Base-by-base conservation (phyloP, 2,113 vertebrate species). In the Erythrocercus mccallii region DNA sequence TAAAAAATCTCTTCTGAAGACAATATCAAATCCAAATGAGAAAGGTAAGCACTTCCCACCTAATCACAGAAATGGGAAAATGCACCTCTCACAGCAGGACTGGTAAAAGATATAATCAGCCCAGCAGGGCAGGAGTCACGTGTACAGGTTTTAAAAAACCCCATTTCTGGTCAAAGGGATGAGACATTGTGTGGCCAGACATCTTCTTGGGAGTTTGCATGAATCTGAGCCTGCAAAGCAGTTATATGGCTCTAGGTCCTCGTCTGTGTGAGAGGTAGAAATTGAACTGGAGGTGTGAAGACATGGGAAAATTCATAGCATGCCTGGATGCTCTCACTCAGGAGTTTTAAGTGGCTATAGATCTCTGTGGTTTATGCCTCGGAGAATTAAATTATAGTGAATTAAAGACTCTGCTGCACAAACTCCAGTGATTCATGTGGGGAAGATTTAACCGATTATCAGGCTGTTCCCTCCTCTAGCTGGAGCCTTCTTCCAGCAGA, bases 341-440 rank as follows among this genome's bases (percentile, higher is more conserved):
- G 86, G 68, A 81, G 80, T 72, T 95, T 95, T 81, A 96, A 97
- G 95, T 84, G 94, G 86, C 92, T 94, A 77, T 96, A 95, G 77
- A 91, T 95, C 94, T 89, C 65, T 48, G 72, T 89, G 69, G 83
- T 95, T 95, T 95, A 94, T 91, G 72, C 91, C 94, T 81, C 0
- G 0, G 83, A 91, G 94, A 92, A 86, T 88, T 95, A 94, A 94
- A 94, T 94, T 94, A 95, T 40, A 76, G 91, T 95, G 94, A 95
- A 88, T 95, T 94, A 93, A 96, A 83, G 90, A 94, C 92, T 81
- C 73, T 84, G 69, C 65, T 92, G 73, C 92, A 89, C 91, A 89
- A 95, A 76, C 83, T 56, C 60, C 56, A 33, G 83, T 96, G 92
- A 96, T 94, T 96, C 72, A 94, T 94, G 77, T 27, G 48, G 92